A percentile compares a stretch with the other conserved stretches of the same genome.
These are phyloP conservation scores for Elysia chlorotica DNA, from an alignment of 1,140 invertebrate species.

Conservation along the genomic window DNA sequence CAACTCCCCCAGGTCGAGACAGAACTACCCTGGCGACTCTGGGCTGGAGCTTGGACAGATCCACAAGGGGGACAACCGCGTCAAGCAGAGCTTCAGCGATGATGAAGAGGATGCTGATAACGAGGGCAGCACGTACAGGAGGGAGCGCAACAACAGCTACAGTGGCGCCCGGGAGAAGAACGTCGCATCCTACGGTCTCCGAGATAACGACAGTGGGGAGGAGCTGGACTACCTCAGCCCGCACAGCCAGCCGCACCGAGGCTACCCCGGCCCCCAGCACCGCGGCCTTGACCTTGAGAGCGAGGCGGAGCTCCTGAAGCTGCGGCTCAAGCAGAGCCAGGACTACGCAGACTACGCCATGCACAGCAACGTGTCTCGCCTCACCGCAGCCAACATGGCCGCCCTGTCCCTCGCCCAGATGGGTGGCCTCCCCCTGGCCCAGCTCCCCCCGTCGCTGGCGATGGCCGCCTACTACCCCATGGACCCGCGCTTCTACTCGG, in stretches of 20 bases:
- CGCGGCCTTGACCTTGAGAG: too few species aligned
- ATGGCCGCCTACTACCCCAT: slow-evolving; percentile 56
- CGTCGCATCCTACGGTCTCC: too few species aligned
- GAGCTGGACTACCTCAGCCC: too few species aligned
- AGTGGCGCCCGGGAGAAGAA: too few species aligned
- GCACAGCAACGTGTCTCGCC: slow-evolving; percentile 15
- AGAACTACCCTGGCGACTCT: too few species aligned
- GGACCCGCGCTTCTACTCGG: slow-evolving; percentile 50
- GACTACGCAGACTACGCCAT: slow-evolving; percentile 4
- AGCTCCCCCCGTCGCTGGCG: slow-evolving; percentile 48
- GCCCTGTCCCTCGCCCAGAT: slow-evolving; percentile 36
- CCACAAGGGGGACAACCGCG: slow-evolving; percentile 18
- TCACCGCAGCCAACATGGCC: slow-evolving; percentile 33
- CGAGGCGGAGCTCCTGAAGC: slow-evolving; percentile 24
- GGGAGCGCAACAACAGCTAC: slow-evolving; percentile 24
- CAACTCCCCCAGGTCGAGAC: too few species aligned
- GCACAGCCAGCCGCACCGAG: too few species aligned
- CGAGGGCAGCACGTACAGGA: too few species aligned
- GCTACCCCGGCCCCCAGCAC: too few species aligned
- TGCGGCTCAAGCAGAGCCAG: slow-evolving; percentile 5
- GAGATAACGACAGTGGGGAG: too few species aligned
- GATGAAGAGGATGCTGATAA: slow-evolving; percentile 26
- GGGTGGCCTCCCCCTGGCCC: slow-evolving; percentile 48
- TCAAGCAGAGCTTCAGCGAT: not conserved
- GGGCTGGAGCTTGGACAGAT: slow-evolving; percentile 11